phyloP scores from a whole-genome alignment of 2,888 invertebrate species.

The Napeogenes sylphis region DNA sequence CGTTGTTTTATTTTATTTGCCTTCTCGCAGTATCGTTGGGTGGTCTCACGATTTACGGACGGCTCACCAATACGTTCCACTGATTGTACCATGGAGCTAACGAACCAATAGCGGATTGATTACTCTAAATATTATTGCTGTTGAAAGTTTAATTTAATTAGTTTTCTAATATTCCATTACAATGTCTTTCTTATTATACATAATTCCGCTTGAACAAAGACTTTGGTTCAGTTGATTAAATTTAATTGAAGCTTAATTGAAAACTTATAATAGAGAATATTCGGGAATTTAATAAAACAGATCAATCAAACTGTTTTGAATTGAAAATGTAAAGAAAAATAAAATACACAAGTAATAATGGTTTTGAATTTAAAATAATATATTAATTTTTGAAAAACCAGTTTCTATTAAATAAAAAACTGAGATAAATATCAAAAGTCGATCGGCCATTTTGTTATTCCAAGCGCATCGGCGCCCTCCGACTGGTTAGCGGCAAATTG shows the following conservation, averaged over 20 bases:
- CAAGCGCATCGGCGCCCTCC: slow-evolving; percentile 51
- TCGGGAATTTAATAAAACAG: too few relatives aligned
- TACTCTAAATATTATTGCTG: slow-evolving; percentile 28
- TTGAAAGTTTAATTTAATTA: slow-evolving; percentile 23
- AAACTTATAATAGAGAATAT: too few relatives aligned
- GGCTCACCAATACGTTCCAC: slow-evolving; percentile 69
- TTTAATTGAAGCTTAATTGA: too few relatives aligned
- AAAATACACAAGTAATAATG: too few relatives aligned
- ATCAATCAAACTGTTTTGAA: too few relatives aligned
- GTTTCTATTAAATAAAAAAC: neutral
- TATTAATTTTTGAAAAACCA: neutral
- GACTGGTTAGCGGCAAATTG: slow-evolving; percentile 72
- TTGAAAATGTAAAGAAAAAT: too few relatives aligned
- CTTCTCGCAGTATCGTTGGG: slow-evolving; percentile 71
- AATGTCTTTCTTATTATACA: slow-evolving; percentile 5
- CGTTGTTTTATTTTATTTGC: slow-evolving; percentile 76
- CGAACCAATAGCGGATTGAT: slow-evolving; percentile 28
- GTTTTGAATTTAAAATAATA: too few relatives aligned
- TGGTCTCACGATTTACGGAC: slow-evolving; percentile 75
- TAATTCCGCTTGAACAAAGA: too few relatives aligned
- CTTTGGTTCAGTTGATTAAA: too few relatives aligned
- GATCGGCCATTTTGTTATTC: slow-evolving; percentile 64
- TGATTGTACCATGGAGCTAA: slow-evolving; percentile 58
- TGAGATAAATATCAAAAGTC: slow-evolving; percentile 26
- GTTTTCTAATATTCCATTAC: slow-evolving; percentile 20